Base-by-base conservation (phyloP, 1,140 invertebrate genomes). In the Daktulosphaira vitifoliae region DNA sequence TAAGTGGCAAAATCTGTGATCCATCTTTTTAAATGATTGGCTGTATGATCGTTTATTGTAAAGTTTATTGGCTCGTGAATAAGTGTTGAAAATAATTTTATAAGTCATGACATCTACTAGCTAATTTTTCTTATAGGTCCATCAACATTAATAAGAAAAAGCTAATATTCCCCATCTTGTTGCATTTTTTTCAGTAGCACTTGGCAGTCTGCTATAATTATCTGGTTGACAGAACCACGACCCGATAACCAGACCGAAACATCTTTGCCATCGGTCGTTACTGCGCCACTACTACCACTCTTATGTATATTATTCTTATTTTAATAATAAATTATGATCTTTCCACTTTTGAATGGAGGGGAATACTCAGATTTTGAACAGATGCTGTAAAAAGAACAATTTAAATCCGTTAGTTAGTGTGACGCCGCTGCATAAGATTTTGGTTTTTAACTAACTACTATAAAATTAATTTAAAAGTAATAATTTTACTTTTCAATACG, bases 291-390 rank as follows among this genome's bases (percentile, higher is more conserved):
- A 33, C 29, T 33, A 11, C 29, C 29, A 33, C 29, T 33, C 5
- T 33, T 33, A 18, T 15, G 42, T 62, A 23, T 46, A 48, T 29
- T 62, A 29, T 62, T 62, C 42, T 62, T 62, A 62, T 62, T 62
- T 62, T 62, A 62, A 48, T 62, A 46, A 62, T 62, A 62, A 48
- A 62, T 48, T 59, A n/a, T 62, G 42, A 6, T 20, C 25, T 62
- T 62, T 62, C 25, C 13, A 39, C 38, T 18, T 62, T 18, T 16
- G 23, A 13, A 44, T 56, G 39, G 56, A 48, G 56, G 56, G 56
- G 56, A 4, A 29, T 23, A 33, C 26, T 6, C 16, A 0, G 26
- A 33, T 62, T 29, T 29, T 2, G 16, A 29, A n/a, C 25, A n/a
- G 42, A 62, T 48, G 56, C 42, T 33, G 42, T 62, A 33, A 62